Evolutionary conservation across 1,140 invertebrate species (phyloP), one percentile per base, ranked within the genome.

Genomic region (Phortica variegata): DNA sequence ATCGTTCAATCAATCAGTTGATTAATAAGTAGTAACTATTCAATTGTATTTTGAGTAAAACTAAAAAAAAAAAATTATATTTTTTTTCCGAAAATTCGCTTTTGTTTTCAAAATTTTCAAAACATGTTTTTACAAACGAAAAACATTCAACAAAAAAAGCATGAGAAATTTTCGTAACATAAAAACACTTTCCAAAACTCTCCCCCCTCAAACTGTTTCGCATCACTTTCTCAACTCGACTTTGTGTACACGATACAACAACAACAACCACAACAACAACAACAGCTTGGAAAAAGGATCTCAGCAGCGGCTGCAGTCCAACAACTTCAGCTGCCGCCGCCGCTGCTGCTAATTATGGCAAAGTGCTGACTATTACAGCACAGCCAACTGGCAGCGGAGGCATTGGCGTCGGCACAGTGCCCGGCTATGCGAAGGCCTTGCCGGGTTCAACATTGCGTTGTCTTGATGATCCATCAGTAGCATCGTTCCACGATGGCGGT

Each of bases 381-480:
- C 10, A 19, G 23, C 23, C 54, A 56, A 32, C 65, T 60, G 34
- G 65, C n/a, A n/a, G n/a, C 29, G 29, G n/a, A 8, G 29, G 29
- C n/a, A 31, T n/a, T 33, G 19, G 3, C 3, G 37, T 61, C 15
- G 58, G 56, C 4, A 60, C 65, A 20, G 55, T 70, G 13, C 65
- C 62, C 15, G 60, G 58, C 23, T 56, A 61, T 44, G 52, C 47
- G n/a, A 80, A 75, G 54, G 62, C 77, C 26, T 62, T 79, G 26
- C 75, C 77, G 17, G 81, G 81, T 33, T 79, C 81, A 37, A 80
- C 79, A 49, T 49, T 82, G 7, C 73, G 76, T 52, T 79, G 79
- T 54, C 58, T 82, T 20, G 81, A 83, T 20, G 81, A 83, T 60
- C 82, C 29, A 73, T 73, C 6, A 82, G 81, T 52, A 78, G 80